Conservation (phyloP, 2,888 invertebrate genomes). For the Tridacna crocea region DNA sequence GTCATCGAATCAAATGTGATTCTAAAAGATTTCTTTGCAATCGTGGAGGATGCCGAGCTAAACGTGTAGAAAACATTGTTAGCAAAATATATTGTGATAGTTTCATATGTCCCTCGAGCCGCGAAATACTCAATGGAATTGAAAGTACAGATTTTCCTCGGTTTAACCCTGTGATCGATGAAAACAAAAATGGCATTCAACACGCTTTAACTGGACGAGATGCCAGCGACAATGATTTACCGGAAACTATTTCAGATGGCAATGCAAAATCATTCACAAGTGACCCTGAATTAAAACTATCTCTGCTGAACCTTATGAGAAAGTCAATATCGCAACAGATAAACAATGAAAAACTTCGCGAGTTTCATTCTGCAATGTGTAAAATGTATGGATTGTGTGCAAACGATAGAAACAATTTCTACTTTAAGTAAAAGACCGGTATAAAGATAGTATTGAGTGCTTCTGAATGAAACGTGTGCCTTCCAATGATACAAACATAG, state of each 20-base stretch:
- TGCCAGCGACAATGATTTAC: background rate
- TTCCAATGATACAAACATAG: too few species aligned
- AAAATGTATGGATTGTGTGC: background rate
- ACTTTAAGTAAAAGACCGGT: too few species aligned
- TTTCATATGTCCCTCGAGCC: background rate
- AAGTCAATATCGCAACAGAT: background rate
- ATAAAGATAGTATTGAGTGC: too few species aligned
- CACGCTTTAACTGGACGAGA: too few species aligned
- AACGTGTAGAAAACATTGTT: background rate
- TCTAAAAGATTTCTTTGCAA: constrained; percentile 16
- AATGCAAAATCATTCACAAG: background rate
- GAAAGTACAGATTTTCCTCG: too few species aligned
- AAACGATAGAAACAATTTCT: background rate
- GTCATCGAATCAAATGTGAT: constrained; percentile 2
- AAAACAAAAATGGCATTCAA: too few species aligned
- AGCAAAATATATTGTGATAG: background rate
- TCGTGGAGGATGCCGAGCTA: constrained; percentile 14
- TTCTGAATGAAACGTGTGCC: too few species aligned
- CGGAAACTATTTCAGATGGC: background rate
- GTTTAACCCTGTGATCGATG: too few species aligned
- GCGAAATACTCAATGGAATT: too few species aligned
- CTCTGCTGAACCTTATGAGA: background rate
- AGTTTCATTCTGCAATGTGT: background rate
- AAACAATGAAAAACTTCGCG: background rate
- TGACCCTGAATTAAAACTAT: background rate